Percentiles rank a stretch among this genome's conserved stretches.
Evolutionary conservation across 1,140 invertebrate genomes (phyloP).

Genomic region (Drosophila lini): DNA sequence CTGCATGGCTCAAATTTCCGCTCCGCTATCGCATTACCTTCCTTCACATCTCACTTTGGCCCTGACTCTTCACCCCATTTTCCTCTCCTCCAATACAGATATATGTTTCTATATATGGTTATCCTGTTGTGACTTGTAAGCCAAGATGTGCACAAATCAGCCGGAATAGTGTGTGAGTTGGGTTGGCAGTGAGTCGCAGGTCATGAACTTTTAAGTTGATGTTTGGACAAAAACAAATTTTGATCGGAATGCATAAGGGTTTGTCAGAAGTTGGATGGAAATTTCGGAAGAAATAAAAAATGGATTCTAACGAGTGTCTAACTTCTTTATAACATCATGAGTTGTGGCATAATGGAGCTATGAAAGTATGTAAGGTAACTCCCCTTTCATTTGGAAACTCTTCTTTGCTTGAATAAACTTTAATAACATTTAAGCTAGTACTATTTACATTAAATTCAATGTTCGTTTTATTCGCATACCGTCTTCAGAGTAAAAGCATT

Average conservation of each 20-base stretch:
- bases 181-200: constrained; percentile 5
- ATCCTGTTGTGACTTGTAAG: constrained; percentile 21
- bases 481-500: not conserved
- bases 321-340: no score
- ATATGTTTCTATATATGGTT: not conserved
- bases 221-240: constrained; percentile 10
- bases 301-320: not conserved
- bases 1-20: constrained; percentile 77
- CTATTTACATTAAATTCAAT: not conserved
- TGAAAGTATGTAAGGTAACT: not conserved
- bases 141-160: constrained; percentile 15
- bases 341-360: not conserved
- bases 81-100: not conserved
- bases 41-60: constrained; percentile 11
- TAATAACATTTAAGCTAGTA: not conserved
- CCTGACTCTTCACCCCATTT: not conserved
- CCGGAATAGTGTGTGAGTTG: constrained; percentile 12
- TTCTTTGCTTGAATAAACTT: not conserved
- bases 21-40: constrained; percentile 60
- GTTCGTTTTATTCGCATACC: not conserved
- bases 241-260: not conserved
- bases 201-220: constrained; percentile 9
- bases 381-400: no score
- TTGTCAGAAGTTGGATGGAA: constrained; percentile 7
- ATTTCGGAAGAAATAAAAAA: constrained; percentile 5